Conservation (phyloP, 2,888 invertebrate genomes). For the Epirrita christyi region DNA sequence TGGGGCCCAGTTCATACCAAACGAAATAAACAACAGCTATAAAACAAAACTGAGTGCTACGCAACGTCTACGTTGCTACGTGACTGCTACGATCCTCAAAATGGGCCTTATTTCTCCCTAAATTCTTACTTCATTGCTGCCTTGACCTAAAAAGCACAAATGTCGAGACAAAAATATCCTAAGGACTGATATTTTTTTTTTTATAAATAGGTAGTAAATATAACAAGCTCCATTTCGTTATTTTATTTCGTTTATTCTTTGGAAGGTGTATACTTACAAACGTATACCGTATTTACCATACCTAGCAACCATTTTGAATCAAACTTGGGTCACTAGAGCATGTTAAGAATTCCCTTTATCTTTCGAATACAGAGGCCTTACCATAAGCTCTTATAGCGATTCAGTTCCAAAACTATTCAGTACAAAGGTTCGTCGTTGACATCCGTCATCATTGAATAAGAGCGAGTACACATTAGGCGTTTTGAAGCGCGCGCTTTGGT, state of each 20-base stretch:
- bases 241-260: background rate
- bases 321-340: background rate
- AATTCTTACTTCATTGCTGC: slow-evolving; percentile 11
- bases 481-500: too few species aligned
- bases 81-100: slow-evolving; percentile 12
- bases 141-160: slow-evolving; percentile 10
- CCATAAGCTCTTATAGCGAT: too few species aligned
- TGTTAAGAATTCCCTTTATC: background rate
- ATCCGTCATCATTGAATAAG: too few species aligned
- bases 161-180: background rate
- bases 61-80: slow-evolving; percentile 7
- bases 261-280: too few species aligned
- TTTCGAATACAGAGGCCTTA: too few species aligned
- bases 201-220: background rate
- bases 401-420: too few species aligned
- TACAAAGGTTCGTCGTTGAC: too few species aligned
- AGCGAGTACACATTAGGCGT: too few species aligned
- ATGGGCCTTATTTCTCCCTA: background rate
- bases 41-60: slow-evolving; percentile 7
- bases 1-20: background rate
- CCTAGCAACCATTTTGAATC: too few species aligned
- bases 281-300: too few species aligned
- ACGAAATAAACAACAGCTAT: background rate
- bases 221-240: background rate
- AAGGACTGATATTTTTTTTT: background rate